These are phyloP conservation scores for Callopanchax toddi DNA, from an alignment of 2,113 vertebrate genomes.

Conservation along the genomic window DNA sequence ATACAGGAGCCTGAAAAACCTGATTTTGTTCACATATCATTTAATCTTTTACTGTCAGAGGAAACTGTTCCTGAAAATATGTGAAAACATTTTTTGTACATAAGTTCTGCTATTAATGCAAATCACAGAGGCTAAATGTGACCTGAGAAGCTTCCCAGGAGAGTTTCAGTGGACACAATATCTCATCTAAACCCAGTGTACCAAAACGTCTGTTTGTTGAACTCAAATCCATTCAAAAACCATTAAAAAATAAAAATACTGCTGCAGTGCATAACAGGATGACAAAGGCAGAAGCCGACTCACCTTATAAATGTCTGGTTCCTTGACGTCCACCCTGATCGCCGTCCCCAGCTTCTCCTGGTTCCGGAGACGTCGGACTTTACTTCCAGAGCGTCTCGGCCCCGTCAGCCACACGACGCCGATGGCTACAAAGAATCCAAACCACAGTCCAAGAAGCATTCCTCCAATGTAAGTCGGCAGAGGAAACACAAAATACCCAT, in stretches of 20 bases:
- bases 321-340: constrained; percentile 85
- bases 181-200: neutral
- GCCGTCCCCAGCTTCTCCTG: constrained; percentile 62
- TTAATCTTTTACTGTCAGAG: too few relatives aligned
- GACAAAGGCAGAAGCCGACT: constrained; percentile 63
- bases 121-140: too few relatives aligned
- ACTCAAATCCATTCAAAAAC: neutral
- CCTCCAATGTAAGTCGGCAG: constrained; percentile 88
- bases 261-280: neutral
- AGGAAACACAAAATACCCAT: constrained; percentile 90
- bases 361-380: constrained; percentile 45
- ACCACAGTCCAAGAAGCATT: constrained; percentile 85
- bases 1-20: too few relatives aligned
- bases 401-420: constrained; percentile 90
- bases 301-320: constrained; percentile 93
- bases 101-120: too few relatives aligned
- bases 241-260: neutral
- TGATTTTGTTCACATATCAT: too few relatives aligned
- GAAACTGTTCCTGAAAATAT: too few relatives aligned
- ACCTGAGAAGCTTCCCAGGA: neutral
- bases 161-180: neutral
- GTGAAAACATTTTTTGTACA: too few relatives aligned
- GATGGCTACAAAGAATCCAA: constrained; percentile 93
- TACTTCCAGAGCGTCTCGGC: constrained; percentile 77
- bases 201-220: neutral